Conservation (phyloP, 2,888 invertebrate genomes). For the Ctena decussata region DNA sequence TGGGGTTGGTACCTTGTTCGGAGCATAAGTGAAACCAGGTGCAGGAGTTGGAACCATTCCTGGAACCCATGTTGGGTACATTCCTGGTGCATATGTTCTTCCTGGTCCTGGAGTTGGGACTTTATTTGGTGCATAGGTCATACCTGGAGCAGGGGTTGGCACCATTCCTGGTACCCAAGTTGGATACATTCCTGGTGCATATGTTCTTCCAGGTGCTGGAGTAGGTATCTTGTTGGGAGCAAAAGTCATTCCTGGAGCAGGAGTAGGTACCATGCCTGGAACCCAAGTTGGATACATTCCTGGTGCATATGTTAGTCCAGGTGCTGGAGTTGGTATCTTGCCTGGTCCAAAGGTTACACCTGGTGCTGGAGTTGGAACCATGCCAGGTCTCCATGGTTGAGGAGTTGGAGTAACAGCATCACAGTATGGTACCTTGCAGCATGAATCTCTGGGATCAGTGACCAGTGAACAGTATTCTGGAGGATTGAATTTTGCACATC, state of each 20-base stretch:
- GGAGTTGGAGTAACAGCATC: constrained; percentile 28
- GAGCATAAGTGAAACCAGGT: constrained; percentile 45
- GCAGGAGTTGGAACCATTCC: constrained; percentile 57
- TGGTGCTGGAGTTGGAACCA: constrained; percentile 63
- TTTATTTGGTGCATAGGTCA: constrained; percentile 56
- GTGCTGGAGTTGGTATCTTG: constrained; percentile 64
- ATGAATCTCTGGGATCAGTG: constrained; percentile 68
- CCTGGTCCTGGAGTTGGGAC: constrained; percentile 65
- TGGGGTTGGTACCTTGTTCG: constrained; percentile 37
- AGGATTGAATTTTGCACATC: constrained; percentile 66
- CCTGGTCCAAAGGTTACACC: constrained; percentile 57
- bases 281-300: constrained; percentile 48
- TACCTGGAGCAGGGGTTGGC: constrained; percentile 64
- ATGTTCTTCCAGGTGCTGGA: constrained; percentile 45
- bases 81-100: constrained; percentile 44
- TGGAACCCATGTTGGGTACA: constrained; percentile 40
- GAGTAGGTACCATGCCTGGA: constrained; percentile 58
- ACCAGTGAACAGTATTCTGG: constrained; percentile 63
- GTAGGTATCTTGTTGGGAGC: constrained; percentile 40
- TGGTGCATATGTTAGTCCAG: constrained; percentile 55
- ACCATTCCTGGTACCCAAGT: constrained; percentile 65
- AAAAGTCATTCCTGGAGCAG: constrained; percentile 50
- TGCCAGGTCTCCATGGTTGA: constrained; percentile 42
- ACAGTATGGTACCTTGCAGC: constrained; percentile 70
- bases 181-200: constrained; percentile 60